Conservation (phyloP, 2,888 invertebrate species). For the Caradrina clavipalpis region DNA sequence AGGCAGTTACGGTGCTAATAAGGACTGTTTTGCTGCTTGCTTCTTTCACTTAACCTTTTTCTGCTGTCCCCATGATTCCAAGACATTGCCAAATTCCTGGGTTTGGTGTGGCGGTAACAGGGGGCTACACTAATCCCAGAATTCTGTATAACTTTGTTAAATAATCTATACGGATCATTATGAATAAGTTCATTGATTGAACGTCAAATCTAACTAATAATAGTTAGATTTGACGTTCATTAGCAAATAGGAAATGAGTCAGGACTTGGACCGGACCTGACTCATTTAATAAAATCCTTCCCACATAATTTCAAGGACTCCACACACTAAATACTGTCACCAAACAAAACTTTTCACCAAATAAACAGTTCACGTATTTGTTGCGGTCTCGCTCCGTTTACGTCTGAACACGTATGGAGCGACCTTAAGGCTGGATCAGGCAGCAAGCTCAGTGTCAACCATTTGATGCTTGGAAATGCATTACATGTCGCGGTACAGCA, state of each 20-base stretch:
- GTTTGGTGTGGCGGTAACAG: neutral
- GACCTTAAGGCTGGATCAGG: slow-evolving; percentile 53
- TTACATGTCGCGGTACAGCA: slow-evolving; percentile 66
- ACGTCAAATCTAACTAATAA: too few species aligned
- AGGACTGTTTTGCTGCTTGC: neutral
- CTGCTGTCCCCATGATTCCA: neutral
- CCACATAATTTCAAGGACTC: neutral
- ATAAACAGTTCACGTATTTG: slow-evolving; percentile 35
- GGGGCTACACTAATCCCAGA: neutral
- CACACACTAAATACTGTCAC: neutral
- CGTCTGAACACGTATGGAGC: slow-evolving; percentile 20
- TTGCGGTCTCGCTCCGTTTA: slow-evolving; percentile 14
- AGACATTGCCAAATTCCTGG: too few species aligned
- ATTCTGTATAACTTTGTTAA: neutral
- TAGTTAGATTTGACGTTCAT: neutral
- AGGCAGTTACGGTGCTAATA: slow-evolving; percentile 8
- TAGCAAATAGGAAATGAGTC: neutral
- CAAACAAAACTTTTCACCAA: neutral
- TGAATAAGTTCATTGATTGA: too few species aligned
- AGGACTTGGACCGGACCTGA: neutral
- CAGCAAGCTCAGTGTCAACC: slow-evolving; percentile 48
- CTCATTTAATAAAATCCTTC: neutral
- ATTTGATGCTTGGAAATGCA: slow-evolving; percentile 73
- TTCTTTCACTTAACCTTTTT: neutral
- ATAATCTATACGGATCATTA: too few species aligned